Conservation (phyloP, 2,888 invertebrate species). For the Candidula unifasciata region DNA sequence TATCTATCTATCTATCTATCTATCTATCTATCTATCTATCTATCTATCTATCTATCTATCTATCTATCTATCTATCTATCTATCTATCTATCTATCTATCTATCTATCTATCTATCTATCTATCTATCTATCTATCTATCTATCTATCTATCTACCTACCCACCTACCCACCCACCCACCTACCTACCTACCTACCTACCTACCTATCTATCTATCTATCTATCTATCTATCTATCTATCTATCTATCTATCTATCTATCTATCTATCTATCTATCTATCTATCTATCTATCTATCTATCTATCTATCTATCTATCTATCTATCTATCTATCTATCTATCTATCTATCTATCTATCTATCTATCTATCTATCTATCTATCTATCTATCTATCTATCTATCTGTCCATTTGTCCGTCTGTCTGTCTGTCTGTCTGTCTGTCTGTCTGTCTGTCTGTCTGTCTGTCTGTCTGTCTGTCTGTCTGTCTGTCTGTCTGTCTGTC, state of each 20-base stretch:
- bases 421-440: too few relatives aligned
- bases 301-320: slow-evolving; percentile 2
- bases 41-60: too few relatives aligned
- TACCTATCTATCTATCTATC: neutral
- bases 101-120: neutral
- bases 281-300: neutral
- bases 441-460: slow-evolving; percentile 16
- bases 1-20: neutral
- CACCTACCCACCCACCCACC: neutral
- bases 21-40: neutral
- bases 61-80: too few relatives aligned
- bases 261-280: neutral
- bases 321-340: neutral
- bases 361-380: neutral
- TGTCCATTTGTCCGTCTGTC: too few relatives aligned
- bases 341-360: slow-evolving; percentile 24
- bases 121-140: slow-evolving; percentile 22
- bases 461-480: slow-evolving; percentile 31
- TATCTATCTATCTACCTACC: slow-evolving; percentile 38
- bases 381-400: too few relatives aligned
- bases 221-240: too few relatives aligned
- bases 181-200: neutral
- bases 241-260: too few relatives aligned
- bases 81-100: neutral
- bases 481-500: slow-evolving; percentile 20